Conservation (phyloP, 2,797 vertebrate species). For the Falco berigora region DNA sequence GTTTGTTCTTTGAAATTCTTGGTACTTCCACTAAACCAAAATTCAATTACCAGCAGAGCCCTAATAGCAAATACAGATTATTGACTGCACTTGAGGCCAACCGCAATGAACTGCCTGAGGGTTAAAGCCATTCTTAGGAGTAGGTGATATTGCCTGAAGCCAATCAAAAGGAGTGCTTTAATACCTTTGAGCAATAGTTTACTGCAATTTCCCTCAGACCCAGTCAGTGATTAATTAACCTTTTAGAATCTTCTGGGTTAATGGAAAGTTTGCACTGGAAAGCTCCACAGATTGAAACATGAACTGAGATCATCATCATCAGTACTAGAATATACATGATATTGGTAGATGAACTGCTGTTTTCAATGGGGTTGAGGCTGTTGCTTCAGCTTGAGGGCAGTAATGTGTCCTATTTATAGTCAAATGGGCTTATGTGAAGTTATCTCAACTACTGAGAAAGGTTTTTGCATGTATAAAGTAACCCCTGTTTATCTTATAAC, state of each 20-base stretch:
- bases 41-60: constrained; percentile 32
- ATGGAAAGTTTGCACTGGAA: constrained; percentile 24
- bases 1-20: background rate
- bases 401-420: background rate
- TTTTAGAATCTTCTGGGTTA: constrained; percentile 43
- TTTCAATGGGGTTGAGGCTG: background rate
- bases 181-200: constrained; percentile 28
- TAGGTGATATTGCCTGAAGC: constrained; percentile 41
- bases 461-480: background rate
- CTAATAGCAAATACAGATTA: constrained; percentile 40
- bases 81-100: constrained; percentile 42
- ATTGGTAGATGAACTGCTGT: background rate
- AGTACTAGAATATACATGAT: background rate
- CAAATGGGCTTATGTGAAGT: background rate
- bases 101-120: constrained; percentile 23
- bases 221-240: constrained; percentile 49
- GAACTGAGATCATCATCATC: background rate
- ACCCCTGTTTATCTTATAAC: background rate
- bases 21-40: constrained; percentile 9
- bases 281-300: constrained; percentile 15
- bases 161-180: background rate
- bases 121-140: constrained; percentile 38
- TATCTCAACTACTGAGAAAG: background rate
- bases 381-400: background rate
- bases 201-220: constrained; percentile 33